Base-by-base conservation (phyloP, 2,797 vertebrate genomes). In the Microcaecilia unicolor region DNA sequence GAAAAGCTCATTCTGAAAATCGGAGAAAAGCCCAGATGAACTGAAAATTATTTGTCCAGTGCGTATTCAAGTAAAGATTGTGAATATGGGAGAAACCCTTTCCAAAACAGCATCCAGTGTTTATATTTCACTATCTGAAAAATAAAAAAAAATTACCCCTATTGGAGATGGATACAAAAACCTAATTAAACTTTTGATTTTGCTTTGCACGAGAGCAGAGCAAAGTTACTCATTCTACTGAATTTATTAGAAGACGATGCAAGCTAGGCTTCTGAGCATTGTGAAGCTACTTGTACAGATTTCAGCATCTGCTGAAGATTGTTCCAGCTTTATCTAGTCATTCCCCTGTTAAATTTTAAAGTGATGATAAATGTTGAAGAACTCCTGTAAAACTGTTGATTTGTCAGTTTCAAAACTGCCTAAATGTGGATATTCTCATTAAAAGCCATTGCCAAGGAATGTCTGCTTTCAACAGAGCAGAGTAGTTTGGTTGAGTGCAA, bases 371-470 rank as follows among this genome's bases (percentile, higher is more conserved):
- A 74, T 11, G 4, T 67, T 66, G 61, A 70, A 69, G 64, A 46
- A 25, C 34, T 80, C 61, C 54, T 63, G 52, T 65, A 63, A 76
- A 80, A 69, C 50, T 62, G 55, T 64, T 56, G 47, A 50, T 55
- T 54, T 67, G 54, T 67, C 53, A 58, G 44, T 61, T 64, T 53
- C 44, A 49, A 57, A 72, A 67, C 51, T 58, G 44, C 49, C 49
- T 59, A 44, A 66, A 55, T 42, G 25, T 35, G 65, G 58, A 62
- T 55, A 41, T 74, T 80, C 78, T 72, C 54, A 60, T 74, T 72
- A 70, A 51, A 44, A 61, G 39, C 41, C 28, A 29, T 42, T 39
- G 8, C 41, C 37, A 15, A 76, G 49, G 45, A 70, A 71, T 57
- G 62, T 65, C 60, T 3, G 35, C 57, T 80, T 77, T 77, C 65